Base-by-base conservation (phyloP, 2,797 vertebrate species). In the Sebastes steindachneri region DNA sequence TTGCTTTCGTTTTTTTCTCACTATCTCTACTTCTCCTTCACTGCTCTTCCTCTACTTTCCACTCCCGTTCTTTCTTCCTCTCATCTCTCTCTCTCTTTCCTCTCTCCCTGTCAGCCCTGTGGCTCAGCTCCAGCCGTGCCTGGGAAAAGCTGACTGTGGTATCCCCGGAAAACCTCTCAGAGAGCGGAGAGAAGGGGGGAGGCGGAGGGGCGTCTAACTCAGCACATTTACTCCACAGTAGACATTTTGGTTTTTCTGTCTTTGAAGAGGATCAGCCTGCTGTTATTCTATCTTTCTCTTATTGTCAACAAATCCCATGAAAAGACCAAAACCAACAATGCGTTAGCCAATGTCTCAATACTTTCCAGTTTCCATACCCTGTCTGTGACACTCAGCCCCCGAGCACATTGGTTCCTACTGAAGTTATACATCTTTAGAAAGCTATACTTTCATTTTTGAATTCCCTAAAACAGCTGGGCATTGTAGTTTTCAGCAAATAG, bases 131-230 rank as follows among this genome's bases (percentile, higher is more conserved):
- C 91, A 91, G 79, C 59, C 53, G 59, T 70, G 75, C 92, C 91
- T 94, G 93, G 93, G 93, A 94, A 94, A 92, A 93, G 85, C 87
- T 86, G 86, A 89, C 88, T 90, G 89, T 35, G 86, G 89, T 89
- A 81, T 93, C 91, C 87, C 89, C 69, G 53, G 88, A 93, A 93
- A 94, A 91, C 80, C 83, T 89, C 88, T 84, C 79, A 15, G 68
- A 81, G 85, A 68, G 73, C 1, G 51, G 62, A 68, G 79, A 53
- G 69, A 76, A 33, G 37, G n/a, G 51, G 25, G 53, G 66, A 68
- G 77, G 80, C 9, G 75, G 60, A 48, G 55, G 55, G 72, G 77
- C 48, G n/a, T 86, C 83, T 77, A 90, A 82, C 80, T 89, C 90
- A 91, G 91, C 87, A 90, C 79, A 88, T 90, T 91, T 86, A 80